Base-by-base conservation (phyloP, 2,888 invertebrate genomes). In the Pristionchus arcanus region DNA sequence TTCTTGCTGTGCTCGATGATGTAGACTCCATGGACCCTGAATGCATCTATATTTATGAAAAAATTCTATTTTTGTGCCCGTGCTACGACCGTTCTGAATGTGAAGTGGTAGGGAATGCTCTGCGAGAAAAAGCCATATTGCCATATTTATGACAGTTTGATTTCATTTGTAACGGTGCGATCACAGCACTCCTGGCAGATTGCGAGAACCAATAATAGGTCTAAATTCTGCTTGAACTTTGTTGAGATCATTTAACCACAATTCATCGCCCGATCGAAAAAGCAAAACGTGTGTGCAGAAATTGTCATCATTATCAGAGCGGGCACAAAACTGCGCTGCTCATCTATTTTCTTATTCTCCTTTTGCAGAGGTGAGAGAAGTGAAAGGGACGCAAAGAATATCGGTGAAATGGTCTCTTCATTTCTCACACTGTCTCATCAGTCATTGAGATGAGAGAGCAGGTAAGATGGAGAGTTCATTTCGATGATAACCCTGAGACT, bases 1-100 rank as follows among this genome's bases (percentile, higher is more conserved):
- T 93, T 94, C 15, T 94, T 94, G 25, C 94, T 90, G 85, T 94
- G 94, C 90, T 94, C 94, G 90, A 94, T 89, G 16, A 93, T 91
- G 89, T 92, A 94, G 2, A 94, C 94, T 59, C 90, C 90, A 85
- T 91, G 91, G 2, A 93, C 90, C 49, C 93, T 94, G 90, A 59
- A 91, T 1, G 59, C 3, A 59, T 21, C 19, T n/a, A n/a, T n/a
- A n/a, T n/a, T n/a, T n/a, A n/a, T n/a, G n/a, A n/a, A n/a, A n/a
- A n/a, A n/a, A n/a, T n/a, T n/a, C n/a, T n/a, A n/a, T n/a, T n/a
- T n/a, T n/a, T n/a, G n/a, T n/a, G n/a, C n/a, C n/a, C n/a, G n/a
- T n/a, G n/a, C n/a, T n/a, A n/a, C n/a, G n/a, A n/a, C n/a, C n/a
- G n/a, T n/a, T n/a, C n/a, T n/a, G n/a, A n/a, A n/a, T n/a, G n/a